Percentiles rank a stretch among this genome's conserved stretches.
Conservation (phyloP, 2,797 vertebrate species). For the Bucorvus abyssinicus region DNA sequence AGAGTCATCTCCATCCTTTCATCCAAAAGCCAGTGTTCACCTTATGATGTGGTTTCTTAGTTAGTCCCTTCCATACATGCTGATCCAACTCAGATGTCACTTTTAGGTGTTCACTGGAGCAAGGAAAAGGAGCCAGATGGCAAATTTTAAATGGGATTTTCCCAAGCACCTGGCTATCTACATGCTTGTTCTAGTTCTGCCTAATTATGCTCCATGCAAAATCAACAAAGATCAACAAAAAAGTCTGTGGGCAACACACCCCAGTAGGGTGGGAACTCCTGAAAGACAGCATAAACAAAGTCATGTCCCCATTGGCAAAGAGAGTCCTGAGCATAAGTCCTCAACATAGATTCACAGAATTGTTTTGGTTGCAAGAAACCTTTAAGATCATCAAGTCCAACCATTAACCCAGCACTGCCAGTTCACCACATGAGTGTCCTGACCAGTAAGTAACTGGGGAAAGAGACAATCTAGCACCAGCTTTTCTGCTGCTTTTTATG, state of each 20-base stretch:
- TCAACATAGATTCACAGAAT: background rate
- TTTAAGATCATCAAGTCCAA: too few species aligned
- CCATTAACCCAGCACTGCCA: too few species aligned
- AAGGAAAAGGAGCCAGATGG: background rate
- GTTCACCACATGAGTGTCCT: background rate
- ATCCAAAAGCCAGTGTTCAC: background rate
- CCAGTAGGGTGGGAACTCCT: background rate
- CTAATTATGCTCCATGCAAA: background rate
- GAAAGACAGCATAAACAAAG: background rate
- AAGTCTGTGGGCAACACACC: background rate
- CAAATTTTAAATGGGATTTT: background rate
- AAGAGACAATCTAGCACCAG: background rate
- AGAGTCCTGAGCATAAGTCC: background rate
- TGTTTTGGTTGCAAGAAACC: too few species aligned
- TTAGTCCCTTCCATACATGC: background rate
- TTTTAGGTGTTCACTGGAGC: background rate
- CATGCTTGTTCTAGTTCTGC: rapidly evolving
- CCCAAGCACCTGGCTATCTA: background rate
- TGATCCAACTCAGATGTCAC: background rate
- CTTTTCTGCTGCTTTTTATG: background rate
- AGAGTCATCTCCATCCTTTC: background rate
- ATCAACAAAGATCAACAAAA: background rate
- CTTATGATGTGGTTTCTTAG: background rate
- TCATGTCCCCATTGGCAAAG: background rate
- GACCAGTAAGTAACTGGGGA: background rate